phyloP scores from a whole-genome alignment of 2,113 vertebrate species.

The Chaetops frenatus region DNA sequence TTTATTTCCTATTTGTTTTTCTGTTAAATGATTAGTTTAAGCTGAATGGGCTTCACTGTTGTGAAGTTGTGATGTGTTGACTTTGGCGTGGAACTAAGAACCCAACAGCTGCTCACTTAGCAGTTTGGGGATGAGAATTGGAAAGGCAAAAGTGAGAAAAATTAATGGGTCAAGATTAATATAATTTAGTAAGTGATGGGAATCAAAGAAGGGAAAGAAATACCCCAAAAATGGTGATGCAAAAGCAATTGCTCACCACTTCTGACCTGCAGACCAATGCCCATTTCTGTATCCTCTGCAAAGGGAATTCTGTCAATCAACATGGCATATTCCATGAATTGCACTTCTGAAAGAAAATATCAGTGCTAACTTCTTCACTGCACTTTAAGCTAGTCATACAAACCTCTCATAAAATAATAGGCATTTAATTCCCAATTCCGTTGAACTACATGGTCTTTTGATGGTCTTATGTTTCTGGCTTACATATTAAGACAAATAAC shows the following conservation, averaged over 20 bases:
- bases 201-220: accelerated
- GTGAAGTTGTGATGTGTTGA: background rate
- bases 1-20: background rate
- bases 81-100: background rate
- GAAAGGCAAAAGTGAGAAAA: background rate
- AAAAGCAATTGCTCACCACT: background rate
- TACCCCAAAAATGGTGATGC: background rate
- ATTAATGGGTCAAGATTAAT: background rate
- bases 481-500: background rate
- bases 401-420: background rate
- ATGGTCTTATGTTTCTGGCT: background rate
- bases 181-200: background rate
- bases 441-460: background rate
- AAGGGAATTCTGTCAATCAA: background rate
- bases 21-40: background rate
- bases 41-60: background rate
- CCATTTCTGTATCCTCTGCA: background rate
- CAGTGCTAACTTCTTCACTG: background rate
- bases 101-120: background rate
- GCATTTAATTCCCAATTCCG: background rate
- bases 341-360: background rate
- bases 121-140: background rate
- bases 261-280: background rate
- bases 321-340: background rate
- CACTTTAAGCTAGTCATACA: background rate